Evolutionary conservation across 2,113 vertebrate genomes (phyloP).

Genomic region (Bolborhynchus lineola): DNA sequence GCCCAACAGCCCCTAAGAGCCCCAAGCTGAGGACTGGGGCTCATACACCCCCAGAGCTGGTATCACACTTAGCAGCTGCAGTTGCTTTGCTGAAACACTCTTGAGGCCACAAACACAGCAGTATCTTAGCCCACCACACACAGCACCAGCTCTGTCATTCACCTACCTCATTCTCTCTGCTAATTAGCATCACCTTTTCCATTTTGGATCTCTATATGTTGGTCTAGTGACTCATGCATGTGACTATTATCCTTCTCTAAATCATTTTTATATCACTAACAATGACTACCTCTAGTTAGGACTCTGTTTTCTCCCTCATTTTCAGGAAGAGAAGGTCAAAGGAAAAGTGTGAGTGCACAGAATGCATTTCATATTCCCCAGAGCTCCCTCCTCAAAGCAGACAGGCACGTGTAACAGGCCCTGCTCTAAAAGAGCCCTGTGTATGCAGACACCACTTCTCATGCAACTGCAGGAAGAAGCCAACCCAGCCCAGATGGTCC

Average conservation of each 20-base stretch:
- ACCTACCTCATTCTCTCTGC: background rate
- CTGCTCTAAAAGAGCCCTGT: background rate
- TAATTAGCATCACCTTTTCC: background rate
- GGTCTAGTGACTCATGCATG: background rate
- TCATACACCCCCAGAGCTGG: background rate
- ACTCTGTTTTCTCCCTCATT: background rate
- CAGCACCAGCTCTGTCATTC: background rate
- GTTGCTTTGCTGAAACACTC: background rate
- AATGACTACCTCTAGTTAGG: background rate
- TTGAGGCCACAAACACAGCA: accelerated
- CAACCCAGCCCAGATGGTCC: background rate
- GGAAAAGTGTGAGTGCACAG: accelerated
- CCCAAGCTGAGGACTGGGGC: background rate
- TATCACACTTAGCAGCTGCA: background rate
- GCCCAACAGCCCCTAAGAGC: background rate
- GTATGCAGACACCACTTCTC: background rate
- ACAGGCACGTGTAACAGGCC: background rate
- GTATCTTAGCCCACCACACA: background rate
- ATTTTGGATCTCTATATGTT: no score
- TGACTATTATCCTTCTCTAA: background rate
- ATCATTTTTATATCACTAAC: accelerated
- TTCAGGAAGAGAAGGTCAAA: background rate
- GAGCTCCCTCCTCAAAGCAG: background rate
- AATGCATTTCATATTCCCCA: background rate
- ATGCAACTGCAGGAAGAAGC: background rate